Conservation (phyloP, 2,113 vertebrate genomes). For the Rhombomys opimus region DNA sequence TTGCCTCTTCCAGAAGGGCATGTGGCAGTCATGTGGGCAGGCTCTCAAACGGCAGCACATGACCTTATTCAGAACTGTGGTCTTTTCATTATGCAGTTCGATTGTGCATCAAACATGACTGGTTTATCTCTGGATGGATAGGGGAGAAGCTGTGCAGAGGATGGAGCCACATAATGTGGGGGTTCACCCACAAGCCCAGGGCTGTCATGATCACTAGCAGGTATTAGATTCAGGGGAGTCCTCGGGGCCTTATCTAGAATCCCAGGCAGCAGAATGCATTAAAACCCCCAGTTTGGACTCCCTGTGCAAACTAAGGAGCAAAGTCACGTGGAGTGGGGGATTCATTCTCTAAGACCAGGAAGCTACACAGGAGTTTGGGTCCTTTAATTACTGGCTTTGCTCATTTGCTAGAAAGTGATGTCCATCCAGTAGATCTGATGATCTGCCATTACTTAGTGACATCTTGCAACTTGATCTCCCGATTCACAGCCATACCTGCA, state of each 20-base stretch:
- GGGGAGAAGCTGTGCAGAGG: not conserved
- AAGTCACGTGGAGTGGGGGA: not conserved
- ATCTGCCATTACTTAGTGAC: not conserved
- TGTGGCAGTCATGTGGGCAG: too few species aligned
- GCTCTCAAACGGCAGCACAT: not conserved
- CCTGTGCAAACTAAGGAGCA: not conserved
- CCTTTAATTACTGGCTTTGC: not conserved
- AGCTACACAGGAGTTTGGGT: not conserved
- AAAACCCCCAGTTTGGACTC: not conserved
- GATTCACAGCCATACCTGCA: too few species aligned
- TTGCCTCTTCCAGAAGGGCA: not conserved
- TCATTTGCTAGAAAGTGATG: not conserved
- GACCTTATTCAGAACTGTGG: not conserved
- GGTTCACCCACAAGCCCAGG: not conserved
- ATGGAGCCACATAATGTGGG: not conserved
- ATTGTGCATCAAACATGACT: rapidly evolving
- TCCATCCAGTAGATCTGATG: not conserved
- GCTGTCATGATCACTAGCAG: not conserved
- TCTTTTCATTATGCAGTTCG: not conserved
- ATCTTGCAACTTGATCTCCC: not conserved
- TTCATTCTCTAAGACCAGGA: not conserved
- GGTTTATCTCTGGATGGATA: not conserved
- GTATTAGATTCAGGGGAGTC: not conserved
- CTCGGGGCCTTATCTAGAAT: not conserved
- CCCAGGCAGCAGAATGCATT: not conserved